A percentile compares a stretch with the other conserved stretches of the same genome.
These are phyloP conservation scores for Cirrhinus mrigala DNA, from an alignment of 2,797 vertebrate species.

Conservation along the genomic window DNA sequence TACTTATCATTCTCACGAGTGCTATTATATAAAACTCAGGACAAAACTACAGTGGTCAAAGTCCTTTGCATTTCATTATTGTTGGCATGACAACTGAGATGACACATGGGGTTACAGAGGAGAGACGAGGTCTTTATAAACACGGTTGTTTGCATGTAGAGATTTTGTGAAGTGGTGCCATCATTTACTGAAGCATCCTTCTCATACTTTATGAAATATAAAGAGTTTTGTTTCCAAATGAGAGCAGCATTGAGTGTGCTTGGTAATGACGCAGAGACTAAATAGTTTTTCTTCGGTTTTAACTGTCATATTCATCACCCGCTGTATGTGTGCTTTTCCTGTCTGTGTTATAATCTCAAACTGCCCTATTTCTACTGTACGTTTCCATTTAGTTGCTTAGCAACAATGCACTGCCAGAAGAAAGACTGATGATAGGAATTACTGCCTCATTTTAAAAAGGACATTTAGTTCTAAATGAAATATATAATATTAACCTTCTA, in stretches of 20 bases:
- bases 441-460: slow-evolving; percentile 50
- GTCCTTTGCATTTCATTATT: slow-evolving; percentile 64
- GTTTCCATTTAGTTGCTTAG: slow-evolving; percentile 79
- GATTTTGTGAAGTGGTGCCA: background rate
- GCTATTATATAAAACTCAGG: slow-evolving; percentile 26
- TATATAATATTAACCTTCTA: background rate
- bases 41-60: slow-evolving; percentile 49
- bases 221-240: background rate
- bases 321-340: background rate
- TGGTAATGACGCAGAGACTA: background rate
- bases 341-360: slow-evolving; percentile 59
- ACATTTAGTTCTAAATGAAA: background rate
- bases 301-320: background rate
- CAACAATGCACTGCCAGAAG: slow-evolving; percentile 70
- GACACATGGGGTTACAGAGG: slow-evolving; percentile 57
- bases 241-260: background rate
- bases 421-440: slow-evolving; percentile 68
- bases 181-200: background rate
- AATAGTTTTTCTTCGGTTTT: background rate
- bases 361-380: slow-evolving; percentile 74
- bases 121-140: slow-evolving; percentile 6
- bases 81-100: slow-evolving; percentile 73
- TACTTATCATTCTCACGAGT: background rate
- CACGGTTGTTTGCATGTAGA: background rate
- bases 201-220: background rate